These are phyloP conservation scores for Teleogryllus occipitalis DNA, from an alignment of 1,140 invertebrate species.

Conservation along the genomic window DNA sequence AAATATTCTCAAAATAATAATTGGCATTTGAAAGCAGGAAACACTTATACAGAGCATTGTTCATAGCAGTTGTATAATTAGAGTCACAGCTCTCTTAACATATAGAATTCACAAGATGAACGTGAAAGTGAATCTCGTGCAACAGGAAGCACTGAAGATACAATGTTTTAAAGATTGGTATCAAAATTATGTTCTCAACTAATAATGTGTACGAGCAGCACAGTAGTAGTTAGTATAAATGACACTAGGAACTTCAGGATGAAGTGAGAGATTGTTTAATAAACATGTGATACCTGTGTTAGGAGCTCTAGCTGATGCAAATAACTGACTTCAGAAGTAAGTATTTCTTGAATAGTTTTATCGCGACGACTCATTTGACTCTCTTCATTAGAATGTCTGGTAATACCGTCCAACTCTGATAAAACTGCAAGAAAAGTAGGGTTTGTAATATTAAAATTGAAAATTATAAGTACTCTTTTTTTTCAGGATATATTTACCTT, in stretches of 20 bases:
- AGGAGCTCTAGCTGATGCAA: conserved; percentile 57
- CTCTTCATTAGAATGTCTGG: conserved; percentile 35
- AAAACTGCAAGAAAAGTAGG: conserved; percentile 36
- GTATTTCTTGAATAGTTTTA: conserved; percentile 55
- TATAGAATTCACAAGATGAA: too few relatives aligned
- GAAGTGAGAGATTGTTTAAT: neutral
- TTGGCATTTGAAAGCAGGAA: too few relatives aligned
- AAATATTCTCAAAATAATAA: too few relatives aligned
- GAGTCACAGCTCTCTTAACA: too few relatives aligned
- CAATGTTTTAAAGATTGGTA: too few relatives aligned
- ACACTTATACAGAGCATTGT: too few relatives aligned
- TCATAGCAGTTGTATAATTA: too few relatives aligned
- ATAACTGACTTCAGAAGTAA: conserved; percentile 63
- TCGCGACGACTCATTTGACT: conserved; percentile 40
- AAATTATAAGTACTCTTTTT: neutral
- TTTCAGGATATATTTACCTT: conserved; percentile 35
- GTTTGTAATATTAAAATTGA: neutral
- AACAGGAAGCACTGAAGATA: too few relatives aligned
- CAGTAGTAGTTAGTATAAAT: neutral
- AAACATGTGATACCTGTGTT: conserved; percentile 43
- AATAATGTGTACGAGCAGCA: too few relatives aligned
- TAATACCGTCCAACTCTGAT: conserved; percentile 40
- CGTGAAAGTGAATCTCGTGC: too few relatives aligned
- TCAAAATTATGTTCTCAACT: too few relatives aligned
- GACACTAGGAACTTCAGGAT: neutral